phyloP scores from a whole-genome alignment of 2,888 invertebrate species.

The Minunthozetes semirufus region DNA sequence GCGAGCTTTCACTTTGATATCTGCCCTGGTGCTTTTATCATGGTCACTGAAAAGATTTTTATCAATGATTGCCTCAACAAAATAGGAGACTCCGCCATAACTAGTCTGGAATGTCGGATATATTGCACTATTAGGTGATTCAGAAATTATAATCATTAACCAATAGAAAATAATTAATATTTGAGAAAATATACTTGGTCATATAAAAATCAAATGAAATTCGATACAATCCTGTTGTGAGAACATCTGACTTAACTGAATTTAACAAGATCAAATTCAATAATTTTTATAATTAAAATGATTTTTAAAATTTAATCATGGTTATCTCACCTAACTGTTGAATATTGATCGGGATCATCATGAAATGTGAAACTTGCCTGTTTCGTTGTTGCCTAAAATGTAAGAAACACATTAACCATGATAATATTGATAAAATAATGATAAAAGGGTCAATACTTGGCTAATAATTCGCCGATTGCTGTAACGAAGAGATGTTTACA shows the following conservation, averaged over 20 bases:
- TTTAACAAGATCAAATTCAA: neutral
- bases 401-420: too few species aligned
- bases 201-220: neutral
- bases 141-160: neutral
- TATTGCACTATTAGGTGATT: neutral
- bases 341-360: neutral
- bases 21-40: neutral
- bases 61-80: neutral
- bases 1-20: neutral
- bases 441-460: neutral
- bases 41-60: neutral
- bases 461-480: neutral
- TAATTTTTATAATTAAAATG: neutral
- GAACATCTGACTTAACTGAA: neutral
- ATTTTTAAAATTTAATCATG: neutral
- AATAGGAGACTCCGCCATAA: neutral
- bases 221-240: neutral
- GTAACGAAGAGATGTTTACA: neutral
- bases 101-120: neutral
- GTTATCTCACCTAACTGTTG: neutral
- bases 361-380: neutral
- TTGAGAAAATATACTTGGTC: neutral
- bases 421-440: neutral
- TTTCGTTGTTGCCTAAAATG: neutral
- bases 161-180: neutral